Percentiles rank a stretch among this genome's conserved stretches.
Conservation (phyloP, 1,140 invertebrate species). For the Eupristina koningsbergeri region DNA sequence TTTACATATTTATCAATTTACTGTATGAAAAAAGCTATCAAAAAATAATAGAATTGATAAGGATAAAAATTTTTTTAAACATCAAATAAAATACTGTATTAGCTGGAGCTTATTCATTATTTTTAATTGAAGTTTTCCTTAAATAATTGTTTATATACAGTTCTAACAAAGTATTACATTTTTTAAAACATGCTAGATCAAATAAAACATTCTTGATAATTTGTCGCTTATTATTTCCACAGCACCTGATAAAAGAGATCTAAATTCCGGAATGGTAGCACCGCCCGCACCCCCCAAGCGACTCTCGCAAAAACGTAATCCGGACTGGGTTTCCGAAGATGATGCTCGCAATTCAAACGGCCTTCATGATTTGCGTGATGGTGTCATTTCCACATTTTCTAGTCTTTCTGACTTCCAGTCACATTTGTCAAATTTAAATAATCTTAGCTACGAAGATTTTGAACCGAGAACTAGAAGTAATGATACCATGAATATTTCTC, state of each 20-base stretch:
- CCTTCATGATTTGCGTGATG: constrained; percentile 73
- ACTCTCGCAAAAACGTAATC: constrained; percentile 72
- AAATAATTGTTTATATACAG: too few relatives aligned
- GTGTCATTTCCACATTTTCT: constrained; percentile 73
- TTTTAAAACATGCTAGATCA: too few relatives aligned
- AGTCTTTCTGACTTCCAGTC: constrained; percentile 71
- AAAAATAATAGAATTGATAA: too few relatives aligned
- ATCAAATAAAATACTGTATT: too few relatives aligned
- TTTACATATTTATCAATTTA: too few relatives aligned
- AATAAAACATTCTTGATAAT: too few relatives aligned
- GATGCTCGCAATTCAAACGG: constrained; percentile 64
- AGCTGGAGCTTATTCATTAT: too few relatives aligned
- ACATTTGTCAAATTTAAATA: constrained; percentile 75
- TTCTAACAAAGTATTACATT: too few relatives aligned
- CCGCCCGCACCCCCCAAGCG: constrained; percentile 78
- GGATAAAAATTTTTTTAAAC: too few relatives aligned
- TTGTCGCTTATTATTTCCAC: constrained; percentile 46
- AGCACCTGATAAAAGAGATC: constrained; percentile 76
- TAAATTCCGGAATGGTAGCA: constrained; percentile 63
- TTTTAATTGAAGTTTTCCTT: too few relatives aligned
- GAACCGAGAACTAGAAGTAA: constrained; percentile 71
- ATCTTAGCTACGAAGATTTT: constrained; percentile 76
- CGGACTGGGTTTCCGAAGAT: constrained; percentile 69
- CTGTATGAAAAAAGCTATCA: too few relatives aligned
- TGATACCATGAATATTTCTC: constrained; percentile 72